A percentile compares a stretch with the other conserved stretches of the same genome.
Evolutionary conservation across 1,140 invertebrate genomes (phyloP).

Genomic region (Drosophila varians): DNA sequence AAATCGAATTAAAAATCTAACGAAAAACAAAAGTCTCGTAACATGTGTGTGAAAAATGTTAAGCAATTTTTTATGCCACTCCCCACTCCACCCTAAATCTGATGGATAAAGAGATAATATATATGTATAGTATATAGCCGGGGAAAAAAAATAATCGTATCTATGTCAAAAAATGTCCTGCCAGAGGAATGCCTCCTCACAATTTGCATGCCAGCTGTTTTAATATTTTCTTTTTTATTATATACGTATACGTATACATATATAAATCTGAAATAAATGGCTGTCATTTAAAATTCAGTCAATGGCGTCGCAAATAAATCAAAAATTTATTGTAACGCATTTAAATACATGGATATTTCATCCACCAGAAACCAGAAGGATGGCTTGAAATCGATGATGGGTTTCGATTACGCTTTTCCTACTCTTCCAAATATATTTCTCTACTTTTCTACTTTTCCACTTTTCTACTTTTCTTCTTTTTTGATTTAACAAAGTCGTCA

Average conservation of each 20-base stretch:
- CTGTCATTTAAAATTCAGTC: slow-evolving; percentile 77
- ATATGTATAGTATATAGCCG: neutral
- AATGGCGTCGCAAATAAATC: slow-evolving; percentile 80
- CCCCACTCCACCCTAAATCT: slow-evolving; percentile 12
- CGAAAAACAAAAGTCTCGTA: slow-evolving; percentile 52
- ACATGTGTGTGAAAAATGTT: slow-evolving; percentile 65
- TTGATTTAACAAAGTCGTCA: slow-evolving; percentile 10
- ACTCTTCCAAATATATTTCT: no score
- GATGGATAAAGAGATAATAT: slow-evolving; percentile 29
- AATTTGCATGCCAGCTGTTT: slow-evolving; percentile 66
- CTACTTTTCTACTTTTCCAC: neutral
- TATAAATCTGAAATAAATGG: slow-evolving; percentile 77
- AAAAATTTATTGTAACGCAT: slow-evolving; percentile 80
- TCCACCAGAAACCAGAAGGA: slow-evolving; percentile 11
- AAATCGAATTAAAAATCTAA: slow-evolving; percentile 75
- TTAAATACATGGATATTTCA: slow-evolving; percentile 78
- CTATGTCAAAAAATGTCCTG: slow-evolving; percentile 18
- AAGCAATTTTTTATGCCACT: slow-evolving; percentile 54
- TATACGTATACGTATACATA: slow-evolving; percentile 2
- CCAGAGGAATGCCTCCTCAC: no score
- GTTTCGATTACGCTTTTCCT: slow-evolving; percentile 2
- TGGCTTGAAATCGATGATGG: slow-evolving; percentile 22
- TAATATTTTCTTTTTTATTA: slow-evolving; percentile 8
- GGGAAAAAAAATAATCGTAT: slow-evolving; percentile 8
- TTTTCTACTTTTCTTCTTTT: neutral